Percentiles rank a stretch among this genome's conserved stretches.
These are phyloP conservation scores for Synanthedon myopaeformis DNA, from an alignment of 2,888 invertebrate genomes.

Conservation along the genomic window DNA sequence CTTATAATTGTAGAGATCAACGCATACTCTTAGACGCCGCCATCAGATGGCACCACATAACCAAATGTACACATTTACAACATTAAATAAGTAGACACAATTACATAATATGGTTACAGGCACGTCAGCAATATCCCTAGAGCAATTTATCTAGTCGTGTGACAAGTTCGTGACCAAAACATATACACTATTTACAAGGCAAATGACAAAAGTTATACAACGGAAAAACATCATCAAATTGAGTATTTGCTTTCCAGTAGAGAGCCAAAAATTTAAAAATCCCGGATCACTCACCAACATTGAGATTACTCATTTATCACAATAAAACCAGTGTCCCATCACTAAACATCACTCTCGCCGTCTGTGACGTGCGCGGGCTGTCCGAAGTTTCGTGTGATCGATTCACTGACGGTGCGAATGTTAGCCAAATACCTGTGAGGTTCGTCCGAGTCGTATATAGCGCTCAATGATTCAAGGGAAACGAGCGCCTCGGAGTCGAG, in stretches of 20 bases:
- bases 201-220: not conserved
- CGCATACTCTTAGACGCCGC: constrained; percentile 45
- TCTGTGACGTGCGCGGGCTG: constrained; percentile 76
- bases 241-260: constrained; percentile 50
- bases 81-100: constrained; percentile 55
- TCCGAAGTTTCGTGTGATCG: constrained; percentile 81
- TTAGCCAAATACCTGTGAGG: constrained; percentile 77
- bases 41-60: constrained; percentile 60
- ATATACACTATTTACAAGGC: no score
- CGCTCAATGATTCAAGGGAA: constrained; percentile 83
- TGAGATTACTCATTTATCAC: constrained; percentile 35
- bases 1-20: constrained; percentile 72
- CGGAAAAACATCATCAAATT: constrained; percentile 5
- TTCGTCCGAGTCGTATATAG: constrained; percentile 82
- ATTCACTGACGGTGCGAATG: constrained; percentile 81
- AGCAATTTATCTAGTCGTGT: not conserved
- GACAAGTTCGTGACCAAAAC: no score
- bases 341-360: constrained; percentile 75
- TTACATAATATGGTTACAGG: constrained; percentile 32
- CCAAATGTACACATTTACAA: constrained; percentile 53
- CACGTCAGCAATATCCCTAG: constrained; percentile 30
- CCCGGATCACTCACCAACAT: constrained; percentile 22
- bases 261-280: constrained; percentile 32
- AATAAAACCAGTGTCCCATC: constrained; percentile 14
- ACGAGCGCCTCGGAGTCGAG: constrained; percentile 82